Conservation (phyloP, 2,797 vertebrate genomes). For the Hydrophis major region DNA sequence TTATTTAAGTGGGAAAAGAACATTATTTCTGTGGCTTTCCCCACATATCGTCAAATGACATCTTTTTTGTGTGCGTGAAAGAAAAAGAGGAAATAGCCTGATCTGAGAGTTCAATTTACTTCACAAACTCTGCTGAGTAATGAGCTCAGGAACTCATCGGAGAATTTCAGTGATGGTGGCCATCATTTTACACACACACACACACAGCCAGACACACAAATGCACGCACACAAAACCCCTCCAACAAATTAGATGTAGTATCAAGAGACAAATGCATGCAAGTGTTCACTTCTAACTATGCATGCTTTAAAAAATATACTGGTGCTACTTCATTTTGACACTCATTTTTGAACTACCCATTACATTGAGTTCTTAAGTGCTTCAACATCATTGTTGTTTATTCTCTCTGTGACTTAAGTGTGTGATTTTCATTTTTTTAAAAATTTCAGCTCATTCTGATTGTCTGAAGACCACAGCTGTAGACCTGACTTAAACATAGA, state of each 20-base stretch:
- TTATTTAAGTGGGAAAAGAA: constrained; percentile 25
- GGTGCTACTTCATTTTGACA: constrained; percentile 14
- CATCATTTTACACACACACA: constrained; percentile 3
- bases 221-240: rapidly evolving
- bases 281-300: constrained; percentile 20
- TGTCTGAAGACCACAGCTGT: neutral
- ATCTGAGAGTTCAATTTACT: constrained; percentile 53
- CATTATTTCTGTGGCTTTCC: constrained; percentile 36
- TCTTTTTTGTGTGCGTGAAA: constrained; percentile 38
- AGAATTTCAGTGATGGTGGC: neutral
- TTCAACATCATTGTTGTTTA: constrained; percentile 23
- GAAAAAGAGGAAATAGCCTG: constrained; percentile 44
- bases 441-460: neutral
- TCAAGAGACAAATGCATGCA: constrained; percentile 26
- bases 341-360: constrained; percentile 1
- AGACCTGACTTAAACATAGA: neutral
- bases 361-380: neutral
- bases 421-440: neutral
- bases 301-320: neutral
- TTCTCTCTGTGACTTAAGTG: neutral
- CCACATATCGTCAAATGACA: constrained; percentile 19
- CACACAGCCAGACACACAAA: too few relatives aligned
- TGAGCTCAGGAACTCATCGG: constrained; percentile 12
- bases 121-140: constrained; percentile 30
- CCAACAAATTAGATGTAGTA: neutral